Conservation (phyloP, 30 jellyfish, hydroid and myxozoan species). For the Hydra vulgaris region DNA sequence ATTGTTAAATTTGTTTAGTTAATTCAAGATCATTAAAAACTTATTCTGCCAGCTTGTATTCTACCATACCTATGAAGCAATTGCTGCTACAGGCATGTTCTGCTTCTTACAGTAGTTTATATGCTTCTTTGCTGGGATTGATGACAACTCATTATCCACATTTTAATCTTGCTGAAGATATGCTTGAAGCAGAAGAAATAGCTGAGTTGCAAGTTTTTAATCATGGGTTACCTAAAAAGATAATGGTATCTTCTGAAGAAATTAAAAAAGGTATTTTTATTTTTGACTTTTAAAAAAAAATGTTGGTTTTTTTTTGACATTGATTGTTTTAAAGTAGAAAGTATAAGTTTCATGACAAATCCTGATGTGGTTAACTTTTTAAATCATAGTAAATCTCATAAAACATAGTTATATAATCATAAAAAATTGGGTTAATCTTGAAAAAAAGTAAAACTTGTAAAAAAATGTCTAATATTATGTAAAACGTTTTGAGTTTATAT, state of each 20-base stretch:
- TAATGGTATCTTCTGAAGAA: background rate
- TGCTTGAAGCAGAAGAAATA: conserved; percentile 69
- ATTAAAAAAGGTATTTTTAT: background rate
- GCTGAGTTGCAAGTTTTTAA: background rate
- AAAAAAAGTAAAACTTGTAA: too few species aligned
- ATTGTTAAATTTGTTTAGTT: conserved; percentile 36
- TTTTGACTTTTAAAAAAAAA: too few species aligned
- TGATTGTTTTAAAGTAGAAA: too few species aligned
- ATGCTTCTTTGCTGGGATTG: conserved; percentile 78
- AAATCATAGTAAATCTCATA: too few species aligned
- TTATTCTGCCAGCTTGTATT: conserved; percentile 57
- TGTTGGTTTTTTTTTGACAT: background rate
- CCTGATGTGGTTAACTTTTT: too few species aligned
- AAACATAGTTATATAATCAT: too few species aligned
- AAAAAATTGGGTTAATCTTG: too few species aligned
- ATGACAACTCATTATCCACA: conserved; percentile 83
- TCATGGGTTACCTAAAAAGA: background rate
- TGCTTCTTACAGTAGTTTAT: conserved; percentile 44
- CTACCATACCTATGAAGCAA: conserved; percentile 78
- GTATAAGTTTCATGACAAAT: too few species aligned
- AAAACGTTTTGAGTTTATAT: too few species aligned
- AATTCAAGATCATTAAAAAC: conserved; percentile 48
- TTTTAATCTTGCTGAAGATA: conserved; percentile 86
- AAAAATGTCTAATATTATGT: too few species aligned
- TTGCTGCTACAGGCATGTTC: conserved; percentile 52